Evolutionary conservation across 2,113 vertebrate species (phyloP), one percentile per base, ranked within the genome.

Genomic region (Hassar affinis): DNA sequence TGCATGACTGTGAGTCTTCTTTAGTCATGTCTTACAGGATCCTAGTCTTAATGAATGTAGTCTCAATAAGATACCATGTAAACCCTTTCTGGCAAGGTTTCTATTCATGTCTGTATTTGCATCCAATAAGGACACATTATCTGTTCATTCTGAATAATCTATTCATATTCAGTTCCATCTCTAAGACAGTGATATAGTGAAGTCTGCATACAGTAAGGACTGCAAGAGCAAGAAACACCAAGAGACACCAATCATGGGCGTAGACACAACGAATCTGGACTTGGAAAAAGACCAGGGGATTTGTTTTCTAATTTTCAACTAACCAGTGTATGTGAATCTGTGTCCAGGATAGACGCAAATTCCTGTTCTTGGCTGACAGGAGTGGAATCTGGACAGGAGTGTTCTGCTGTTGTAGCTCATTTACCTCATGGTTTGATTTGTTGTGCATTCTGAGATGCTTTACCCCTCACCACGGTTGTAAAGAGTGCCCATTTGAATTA

Each of bases 101-200:
- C 33, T 38, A 18, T 49, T 47, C 3, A 2, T 47, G n/a, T 72
- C 42, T 47, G 69, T 47, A 7, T 72, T 72, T 47, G 4, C 69
- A 45, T n/a, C 42, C 22, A 72, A n/a, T 42, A n/a, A 71, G 68
- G 38, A 25, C 68, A 71, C 68, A 71, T 71, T 38, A 71, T 71
- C 9, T 71, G 35, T 71, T 45, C 38, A 71, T 71, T 71, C 38
- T 2, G 11, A 71, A 71, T 38, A 68, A 38, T 68, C 17, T 22
- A 22, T 69, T 47, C 22, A 47, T 72, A 47, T 47, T 49, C 38
- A 69, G 35, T 42, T 69, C 4, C 69, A 66, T 38, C 33, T 6
- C 6, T 72, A 47, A 22, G 52, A 54, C 18, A 6, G 52, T 54
- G 52, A 35, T 17, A 35, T 35, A 66, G 62, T 69, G 20, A 45